Evolutionary conservation across 2,888 invertebrate genomes (phyloP), one percentile per base, ranked within the genome.

Genomic region (Diarsia dahlii): DNA sequence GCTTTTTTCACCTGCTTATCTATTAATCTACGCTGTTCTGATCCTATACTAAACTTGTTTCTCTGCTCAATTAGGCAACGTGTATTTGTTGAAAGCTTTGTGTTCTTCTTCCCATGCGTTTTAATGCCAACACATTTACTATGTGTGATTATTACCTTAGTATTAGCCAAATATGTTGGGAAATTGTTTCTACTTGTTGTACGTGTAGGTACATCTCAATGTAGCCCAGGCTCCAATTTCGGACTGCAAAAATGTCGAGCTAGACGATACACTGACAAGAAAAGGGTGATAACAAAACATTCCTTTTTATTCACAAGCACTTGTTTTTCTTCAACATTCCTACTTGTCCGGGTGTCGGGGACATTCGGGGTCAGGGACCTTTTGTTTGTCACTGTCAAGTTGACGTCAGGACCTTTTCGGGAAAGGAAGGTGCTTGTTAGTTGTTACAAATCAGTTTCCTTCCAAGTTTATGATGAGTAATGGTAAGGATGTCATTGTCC

Each of bases 161-260:
- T 28, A 28, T 28, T 28, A 28, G 1, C 23, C 13, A 56, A 23
- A 13, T 23, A 56, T 56, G 56, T 23, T 23, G 56, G 13, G 6
- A 2, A 67, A 69, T 62, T 64, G 45, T 63, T 58, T 73, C 58
- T 63, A 84, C 84, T 87, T 86, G 84, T 87, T 84, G 28, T 28
- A 28, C 28, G 28, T 28, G 28, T n/a, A n/a, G n/a, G 76, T 70
- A 77, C 74, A 72, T 74, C 66, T 69, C 56, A 78, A 69, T 58
- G 63, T 63, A 56, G 71, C 60, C 71, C 5, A 18, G 18, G 8
- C 45, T 77, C 66, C 77, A 81, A 85, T 87, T 85, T 70, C 13
- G 69, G 45, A 9, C 58, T 63, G 85, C 76, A 68, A 83, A 79
- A 82, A 80, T 84, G 84, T 84, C 82, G 81, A 78, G 65, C 28